Conservation (phyloP, 1,140 invertebrate genomes). For the Aporrectodea caliginosa region DNA sequence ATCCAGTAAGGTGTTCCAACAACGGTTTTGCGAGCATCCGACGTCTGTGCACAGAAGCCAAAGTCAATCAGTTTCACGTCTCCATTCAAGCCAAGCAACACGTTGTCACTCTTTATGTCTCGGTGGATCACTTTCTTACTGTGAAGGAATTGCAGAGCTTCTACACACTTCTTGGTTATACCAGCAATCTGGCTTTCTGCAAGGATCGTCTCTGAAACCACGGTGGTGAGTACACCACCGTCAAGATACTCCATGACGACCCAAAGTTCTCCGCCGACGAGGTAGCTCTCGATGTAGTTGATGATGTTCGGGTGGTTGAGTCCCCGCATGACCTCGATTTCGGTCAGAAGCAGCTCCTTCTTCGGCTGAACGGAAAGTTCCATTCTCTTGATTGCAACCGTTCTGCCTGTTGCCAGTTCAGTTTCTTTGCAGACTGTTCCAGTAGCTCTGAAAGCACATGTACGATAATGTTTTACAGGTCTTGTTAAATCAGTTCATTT, state of each 20-base stretch:
- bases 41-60: conserved; percentile 55
- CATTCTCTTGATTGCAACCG: conserved; percentile 60
- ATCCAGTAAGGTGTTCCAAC: conserved; percentile 58
- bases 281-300: conserved; percentile 80
- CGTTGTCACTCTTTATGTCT: conserved; percentile 36
- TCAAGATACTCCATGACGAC: conserved; percentile 61
- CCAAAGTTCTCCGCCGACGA: conserved; percentile 64
- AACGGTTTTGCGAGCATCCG: conserved; percentile 46
- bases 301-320: conserved; percentile 52
- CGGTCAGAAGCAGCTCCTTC: conserved; percentile 59
- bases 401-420: conserved; percentile 40
- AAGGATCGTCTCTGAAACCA: conserved; percentile 60
- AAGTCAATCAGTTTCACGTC: conserved; percentile 55
- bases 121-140: conserved; percentile 33
- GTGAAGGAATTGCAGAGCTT: conserved; percentile 31
- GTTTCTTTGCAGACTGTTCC: conserved; percentile 38
- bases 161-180: conserved; percentile 58
- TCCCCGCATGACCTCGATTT: conserved; percentile 57
- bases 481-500: too few relatives aligned
- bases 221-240: conserved; percentile 60
- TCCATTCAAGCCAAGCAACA: conserved; percentile 26
- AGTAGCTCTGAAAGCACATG: neutral
- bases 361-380: conserved; percentile 58
- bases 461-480: too few relatives aligned
- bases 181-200: conserved; percentile 89